Conservation (phyloP, 1,140 invertebrate species). For the Drosophila teissieri region DNA sequence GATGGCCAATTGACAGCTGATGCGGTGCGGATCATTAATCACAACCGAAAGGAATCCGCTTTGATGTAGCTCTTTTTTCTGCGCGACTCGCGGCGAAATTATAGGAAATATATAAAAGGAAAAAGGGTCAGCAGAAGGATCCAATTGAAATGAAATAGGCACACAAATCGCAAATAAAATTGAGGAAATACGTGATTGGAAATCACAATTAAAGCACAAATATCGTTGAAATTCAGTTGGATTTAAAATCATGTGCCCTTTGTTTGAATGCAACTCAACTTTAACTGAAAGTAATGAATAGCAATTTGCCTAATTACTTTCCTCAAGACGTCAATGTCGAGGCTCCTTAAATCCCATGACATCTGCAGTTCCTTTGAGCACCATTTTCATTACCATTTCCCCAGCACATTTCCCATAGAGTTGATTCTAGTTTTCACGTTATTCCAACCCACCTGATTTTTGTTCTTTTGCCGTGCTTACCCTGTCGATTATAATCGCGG, state of each 20-base stretch:
- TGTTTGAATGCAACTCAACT: neutral
- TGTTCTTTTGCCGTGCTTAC: slow-evolving; percentile 18
- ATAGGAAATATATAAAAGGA: neutral
- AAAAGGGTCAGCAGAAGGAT: slow-evolving; percentile 7
- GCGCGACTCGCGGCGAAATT: neutral
- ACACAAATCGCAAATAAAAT: slow-evolving; percentile 1
- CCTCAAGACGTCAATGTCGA: slow-evolving; percentile 10
- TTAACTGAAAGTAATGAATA: neutral
- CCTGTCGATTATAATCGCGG: slow-evolving; percentile 3
- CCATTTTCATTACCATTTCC: slow-evolving; percentile 8
- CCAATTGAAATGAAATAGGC: neutral
- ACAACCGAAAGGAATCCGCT: slow-evolving; percentile 21
- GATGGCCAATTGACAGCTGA: slow-evolving; percentile 29
- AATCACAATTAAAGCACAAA: neutral
- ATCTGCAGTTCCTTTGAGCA: slow-evolving; percentile 9
- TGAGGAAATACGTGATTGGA: slow-evolving; percentile 1
- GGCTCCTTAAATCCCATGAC: neutral
- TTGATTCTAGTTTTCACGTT: no score
- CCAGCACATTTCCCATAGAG: neutral
- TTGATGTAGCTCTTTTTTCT: slow-evolving; percentile 17
- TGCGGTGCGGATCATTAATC: slow-evolving; percentile 28
- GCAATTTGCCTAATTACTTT: slow-evolving; percentile 8
- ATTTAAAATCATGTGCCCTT: neutral
- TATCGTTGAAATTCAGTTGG: neutral
- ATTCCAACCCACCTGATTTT: no score